Evolutionary conservation across 2,113 vertebrate species (phyloP).

Genomic region (Strix uralensis): DNA sequence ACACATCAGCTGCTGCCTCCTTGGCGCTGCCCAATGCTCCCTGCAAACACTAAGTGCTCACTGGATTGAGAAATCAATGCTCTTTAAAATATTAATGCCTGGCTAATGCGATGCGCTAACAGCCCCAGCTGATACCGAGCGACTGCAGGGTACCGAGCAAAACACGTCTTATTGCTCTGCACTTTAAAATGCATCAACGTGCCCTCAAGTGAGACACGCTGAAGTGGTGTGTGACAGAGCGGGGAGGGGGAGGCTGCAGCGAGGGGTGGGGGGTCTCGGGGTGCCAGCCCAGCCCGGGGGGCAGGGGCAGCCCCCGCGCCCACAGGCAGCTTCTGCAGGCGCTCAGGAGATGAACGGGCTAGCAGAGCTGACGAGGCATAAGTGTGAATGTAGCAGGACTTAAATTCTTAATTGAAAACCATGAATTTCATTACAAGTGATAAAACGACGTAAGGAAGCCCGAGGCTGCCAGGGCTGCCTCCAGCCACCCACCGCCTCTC

Average conservation of each 20-base stretch:
- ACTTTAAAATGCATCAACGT: neutral
- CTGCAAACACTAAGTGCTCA: neutral
- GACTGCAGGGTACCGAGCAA: fast-evolving
- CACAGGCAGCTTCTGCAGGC: neutral
- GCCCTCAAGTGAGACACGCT: fast-evolving
- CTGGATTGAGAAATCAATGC: neutral
- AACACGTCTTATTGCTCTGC: fast-evolving
- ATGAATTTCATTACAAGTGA: neutral
- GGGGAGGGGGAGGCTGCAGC: neutral
- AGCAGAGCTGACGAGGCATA: neutral
- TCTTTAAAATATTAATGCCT: neutral
- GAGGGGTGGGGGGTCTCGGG: neutral
- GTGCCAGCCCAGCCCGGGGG: neutral
- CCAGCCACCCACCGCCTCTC: neutral
- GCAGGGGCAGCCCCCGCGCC: fast-evolving
- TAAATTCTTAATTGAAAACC: neutral
- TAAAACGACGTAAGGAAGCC: neutral
- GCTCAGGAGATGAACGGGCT: fast-evolving
- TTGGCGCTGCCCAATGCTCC: neutral
- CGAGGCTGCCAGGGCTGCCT: neutral
- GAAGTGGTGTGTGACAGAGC: fast-evolving
- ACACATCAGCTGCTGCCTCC: neutral
- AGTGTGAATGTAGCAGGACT: neutral
- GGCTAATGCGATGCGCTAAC: fast-evolving
- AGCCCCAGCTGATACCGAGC: neutral